phyloP scores from a whole-genome alignment of 2,888 invertebrate species.

The Morpho achilles region DNA sequence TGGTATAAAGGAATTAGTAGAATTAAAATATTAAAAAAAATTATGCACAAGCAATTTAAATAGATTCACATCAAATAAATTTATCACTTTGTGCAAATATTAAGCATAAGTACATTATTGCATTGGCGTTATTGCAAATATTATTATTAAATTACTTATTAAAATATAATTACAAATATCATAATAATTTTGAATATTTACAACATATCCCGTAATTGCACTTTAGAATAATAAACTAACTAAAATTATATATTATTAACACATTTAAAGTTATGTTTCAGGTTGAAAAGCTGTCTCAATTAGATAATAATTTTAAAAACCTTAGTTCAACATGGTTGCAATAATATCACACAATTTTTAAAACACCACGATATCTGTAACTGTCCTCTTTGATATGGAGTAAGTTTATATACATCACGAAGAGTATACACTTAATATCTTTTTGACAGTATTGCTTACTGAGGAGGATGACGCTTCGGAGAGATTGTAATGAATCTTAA shows the following conservation, averaged over 20 bases:
- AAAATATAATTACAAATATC: conserved; percentile 19
- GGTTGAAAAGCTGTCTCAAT: conserved; percentile 8
- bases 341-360: conserved; percentile 25
- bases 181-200: conserved; percentile 28
- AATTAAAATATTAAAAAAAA: conserved; percentile 40
- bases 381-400: conserved; percentile 4
- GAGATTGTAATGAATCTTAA: conserved; percentile 92
- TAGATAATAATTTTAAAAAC: conserved; percentile 7
- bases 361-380: conserved; percentile 26
- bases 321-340: conserved; percentile 10
- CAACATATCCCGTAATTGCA: conserved; percentile 31
- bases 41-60: conserved; percentile 12
- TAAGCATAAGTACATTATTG: conserved; percentile 27
- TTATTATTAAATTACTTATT: conserved; percentile 5
- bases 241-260: conserved; percentile 6
- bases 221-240: conserved; percentile 20
- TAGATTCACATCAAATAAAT: conserved; percentile 5
- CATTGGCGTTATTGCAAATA: conserved; percentile 16
- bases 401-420: conserved; percentile 76
- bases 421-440: conserved; percentile 84
- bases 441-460: conserved; percentile 93
- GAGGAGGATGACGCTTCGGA: conserved; percentile 88
- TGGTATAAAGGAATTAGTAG: conserved; percentile 28
- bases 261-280: conserved; percentile 8
- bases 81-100: conserved; percentile 21